Evolutionary conservation across 2,113 vertebrate genomes (phyloP), one percentile per base, ranked within the genome.

Genomic region (Speoplatyrhinus poulsoni): DNA sequence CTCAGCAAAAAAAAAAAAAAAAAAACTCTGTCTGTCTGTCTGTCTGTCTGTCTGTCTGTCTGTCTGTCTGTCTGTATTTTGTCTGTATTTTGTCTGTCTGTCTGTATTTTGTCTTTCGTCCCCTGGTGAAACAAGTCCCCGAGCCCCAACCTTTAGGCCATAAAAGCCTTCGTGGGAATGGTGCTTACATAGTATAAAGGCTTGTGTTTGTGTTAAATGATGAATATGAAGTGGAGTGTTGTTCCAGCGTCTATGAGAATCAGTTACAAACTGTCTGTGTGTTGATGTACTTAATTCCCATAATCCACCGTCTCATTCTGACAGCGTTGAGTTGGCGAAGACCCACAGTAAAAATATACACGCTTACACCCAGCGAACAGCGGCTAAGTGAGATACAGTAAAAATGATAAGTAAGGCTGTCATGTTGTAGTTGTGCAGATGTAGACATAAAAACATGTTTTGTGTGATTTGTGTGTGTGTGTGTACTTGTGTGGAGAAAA

Each of bases 181-280:
- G 54, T 69, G 70, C 82, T 80, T 77, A 73, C 73, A 80, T 80
- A 62, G 58, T 60, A 63, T 72, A 61, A 60, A 71, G 52, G 52
- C 62, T 69, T 9, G 16, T 80, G 73, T 89, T 87, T 87, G 67
- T 67, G 62, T 84, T 83, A 82, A 75, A 81, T 82, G 82, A 89
- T 88, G 69, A 90, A 88, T 84, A 73, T 72, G 69, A 70, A 54
- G 70, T 52, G 48, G 11, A 60, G 60, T 87, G 77, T 88, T 89
- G 74, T 87, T 87, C 59, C 73, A 77, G 47, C 69, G 80, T 86
- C 80, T 64, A 65, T 67, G 36, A 67, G 41, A 75, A 73, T 62
- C 55, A 49, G 65, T 77, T 85, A 74, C 49, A 65, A 58, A 63
- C 46, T 73, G 69, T 66, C 67, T 66, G 11, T 67, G 58, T 80